Conservation (phyloP, 2,888 invertebrate species). For the Gibbula magus region DNA sequence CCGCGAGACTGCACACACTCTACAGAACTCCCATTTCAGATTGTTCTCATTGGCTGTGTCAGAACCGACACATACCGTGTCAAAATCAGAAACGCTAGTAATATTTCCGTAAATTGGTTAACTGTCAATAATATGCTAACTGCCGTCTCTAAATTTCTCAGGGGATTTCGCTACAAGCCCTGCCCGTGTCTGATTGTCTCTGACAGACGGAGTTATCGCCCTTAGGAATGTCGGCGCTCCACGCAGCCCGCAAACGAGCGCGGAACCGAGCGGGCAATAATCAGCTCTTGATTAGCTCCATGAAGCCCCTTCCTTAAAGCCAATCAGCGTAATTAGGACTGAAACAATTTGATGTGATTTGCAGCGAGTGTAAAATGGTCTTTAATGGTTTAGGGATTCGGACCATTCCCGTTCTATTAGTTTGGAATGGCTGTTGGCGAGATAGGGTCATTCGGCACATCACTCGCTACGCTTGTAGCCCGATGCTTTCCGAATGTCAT, state of each 20-base stretch:
- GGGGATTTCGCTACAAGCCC: slow-evolving; percentile 6
- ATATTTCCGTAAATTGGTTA: slow-evolving; percentile 21
- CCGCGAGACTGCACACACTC: too few relatives aligned
- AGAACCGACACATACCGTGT: background rate
- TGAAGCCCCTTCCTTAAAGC: slow-evolving; percentile 21
- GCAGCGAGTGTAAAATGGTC: slow-evolving; percentile 22
- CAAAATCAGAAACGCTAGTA: slow-evolving; percentile 18
- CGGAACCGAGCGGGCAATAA: background rate
- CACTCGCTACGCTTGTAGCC: background rate
- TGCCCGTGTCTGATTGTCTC: slow-evolving; percentile 14
- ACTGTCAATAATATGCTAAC: slow-evolving; percentile 22
- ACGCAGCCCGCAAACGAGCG: slow-evolving; percentile 3
- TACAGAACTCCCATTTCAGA: too few relatives aligned
- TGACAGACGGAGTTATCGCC: slow-evolving; percentile 17
- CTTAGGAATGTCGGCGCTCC: background rate
- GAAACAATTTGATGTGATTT: slow-evolving; percentile 25
- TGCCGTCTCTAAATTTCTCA: slow-evolving; percentile 21
- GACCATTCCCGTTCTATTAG: slow-evolving; percentile 17
- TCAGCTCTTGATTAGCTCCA: slow-evolving; percentile 21
- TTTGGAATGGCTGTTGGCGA: slow-evolving; percentile 13
- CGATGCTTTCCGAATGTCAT: slow-evolving; percentile 5
- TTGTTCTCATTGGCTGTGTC: background rate
- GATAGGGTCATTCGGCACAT: background rate
- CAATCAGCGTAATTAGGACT: slow-evolving; percentile 25
- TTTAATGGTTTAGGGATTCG: slow-evolving; percentile 23